phyloP scores from a whole-genome alignment of 1,140 invertebrate species.

The Ceratina japonica region DNA sequence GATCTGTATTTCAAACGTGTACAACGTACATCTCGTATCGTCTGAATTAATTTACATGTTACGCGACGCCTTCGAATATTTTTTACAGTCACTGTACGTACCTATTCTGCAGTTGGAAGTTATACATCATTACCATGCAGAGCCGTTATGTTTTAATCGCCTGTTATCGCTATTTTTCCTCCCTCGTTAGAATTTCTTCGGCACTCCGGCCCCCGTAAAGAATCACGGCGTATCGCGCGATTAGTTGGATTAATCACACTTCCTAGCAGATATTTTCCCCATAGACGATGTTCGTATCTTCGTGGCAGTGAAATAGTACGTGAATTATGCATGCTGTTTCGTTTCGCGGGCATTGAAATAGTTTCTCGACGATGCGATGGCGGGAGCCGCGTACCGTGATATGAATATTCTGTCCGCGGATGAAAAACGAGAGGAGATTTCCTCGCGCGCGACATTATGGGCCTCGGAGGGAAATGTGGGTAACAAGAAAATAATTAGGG shows the following conservation, averaged over 20 bases:
- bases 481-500: constrained; percentile 71
- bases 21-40: not conserved
- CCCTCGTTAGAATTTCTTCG: not conserved
- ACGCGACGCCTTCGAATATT: not conserved
- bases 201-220: not conserved
- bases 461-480: constrained; percentile 23
- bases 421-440: constrained; percentile 58
- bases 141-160: constrained; percentile 11
- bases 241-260: constrained; percentile 39
- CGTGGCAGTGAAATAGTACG: constrained; percentile 16
- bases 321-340: constrained; percentile 45
- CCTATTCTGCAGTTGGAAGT: not conserved
- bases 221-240: not conserved
- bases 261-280: constrained; percentile 15
- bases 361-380: not conserved
- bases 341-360: constrained; percentile 18
- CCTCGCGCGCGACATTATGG: constrained; percentile 39
- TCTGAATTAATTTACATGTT: too few species aligned
- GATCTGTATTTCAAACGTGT: too few species aligned
- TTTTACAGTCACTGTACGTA: not conserved
- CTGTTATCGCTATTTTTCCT: not conserved
- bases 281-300: constrained; percentile 22
- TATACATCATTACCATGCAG: not conserved
- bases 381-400: not conserved
- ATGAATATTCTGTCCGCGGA: constrained; percentile 57